A percentile compares a stretch with the other conserved stretches of the same genome.
phyloP scores from a whole-genome alignment of 2,888 invertebrate genomes.

The Pheosia tremula region DNA sequence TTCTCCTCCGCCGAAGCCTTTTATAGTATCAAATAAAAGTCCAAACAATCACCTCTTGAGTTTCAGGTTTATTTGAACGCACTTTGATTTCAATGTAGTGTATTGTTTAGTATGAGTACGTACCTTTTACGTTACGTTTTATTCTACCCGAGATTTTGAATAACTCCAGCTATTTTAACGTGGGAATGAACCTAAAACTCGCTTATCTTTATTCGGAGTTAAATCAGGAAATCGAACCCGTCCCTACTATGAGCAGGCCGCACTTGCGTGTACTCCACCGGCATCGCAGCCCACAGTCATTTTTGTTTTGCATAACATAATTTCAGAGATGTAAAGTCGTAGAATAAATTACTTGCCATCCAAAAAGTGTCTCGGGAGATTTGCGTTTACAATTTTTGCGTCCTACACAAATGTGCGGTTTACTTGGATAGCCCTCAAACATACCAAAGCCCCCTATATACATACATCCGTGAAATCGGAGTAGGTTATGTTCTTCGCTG shows the following conservation, averaged over 20 bases:
- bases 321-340: slow-evolving; percentile 9
- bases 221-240: too few species aligned
- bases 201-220: too few species aligned
- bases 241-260: too few species aligned
- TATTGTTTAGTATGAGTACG: neutral
- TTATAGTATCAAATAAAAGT: slow-evolving; percentile 53
- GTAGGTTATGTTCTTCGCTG: neutral
- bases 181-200: too few species aligned
- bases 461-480: neutral
- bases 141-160: too few species aligned
- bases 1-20: slow-evolving; percentile 48
- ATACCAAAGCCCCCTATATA: neutral
- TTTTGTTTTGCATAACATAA: slow-evolving; percentile 12
- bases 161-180: too few species aligned
- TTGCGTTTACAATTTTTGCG: slow-evolving; percentile 10
- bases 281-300: too few species aligned
- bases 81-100: slow-evolving; percentile 30
- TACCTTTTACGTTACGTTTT: too few species aligned
- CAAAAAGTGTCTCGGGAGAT: slow-evolving; percentile 15
- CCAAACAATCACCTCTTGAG: slow-evolving; percentile 46
- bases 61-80: slow-evolving; percentile 32
- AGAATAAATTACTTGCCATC: slow-evolving; percentile 18
- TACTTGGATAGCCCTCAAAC: slow-evolving; percentile 12
- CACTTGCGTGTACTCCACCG: too few species aligned
- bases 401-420: slow-evolving; percentile 7